Conservation (phyloP, 37 sponge, comb jelly and placozoan genomes). For the Geodia barretti region DNA sequence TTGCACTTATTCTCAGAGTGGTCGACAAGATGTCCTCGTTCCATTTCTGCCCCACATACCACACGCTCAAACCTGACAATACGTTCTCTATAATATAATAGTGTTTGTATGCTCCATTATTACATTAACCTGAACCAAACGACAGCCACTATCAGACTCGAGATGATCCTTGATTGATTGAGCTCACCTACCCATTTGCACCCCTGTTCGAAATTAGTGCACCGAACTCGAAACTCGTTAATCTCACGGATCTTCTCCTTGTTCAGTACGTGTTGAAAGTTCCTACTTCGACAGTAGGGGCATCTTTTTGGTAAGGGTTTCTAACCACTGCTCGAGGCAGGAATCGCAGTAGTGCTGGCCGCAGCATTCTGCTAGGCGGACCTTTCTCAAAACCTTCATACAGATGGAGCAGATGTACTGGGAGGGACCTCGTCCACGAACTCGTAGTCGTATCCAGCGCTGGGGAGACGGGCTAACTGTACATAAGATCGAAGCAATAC, state of each 20-base stretch:
- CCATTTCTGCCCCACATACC: neutral
- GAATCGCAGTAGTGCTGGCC: constrained; percentile 24
- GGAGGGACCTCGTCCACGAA: neutral
- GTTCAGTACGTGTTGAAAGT: neutral
- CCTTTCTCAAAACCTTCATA: neutral
- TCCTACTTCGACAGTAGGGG: constrained; percentile 2
- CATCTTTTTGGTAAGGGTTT: neutral
- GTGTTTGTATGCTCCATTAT: no score
- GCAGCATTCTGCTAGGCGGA: constrained; percentile 2
- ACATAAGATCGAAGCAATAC: no score
- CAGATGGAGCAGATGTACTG: constrained; percentile 19
- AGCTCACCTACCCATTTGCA: constrained; percentile 18
- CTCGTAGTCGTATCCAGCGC: constrained; percentile 22
- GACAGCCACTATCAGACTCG: constrained; percentile 8
- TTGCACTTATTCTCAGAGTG: neutral
- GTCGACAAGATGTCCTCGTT: neutral
- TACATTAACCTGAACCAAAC: neutral
- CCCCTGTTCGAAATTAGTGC: constrained; percentile 3
- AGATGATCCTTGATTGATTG: neutral
- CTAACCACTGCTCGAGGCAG: neutral
- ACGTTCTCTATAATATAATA: no score
- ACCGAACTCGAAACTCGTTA: constrained; percentile 7
- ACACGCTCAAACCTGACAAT: neutral
- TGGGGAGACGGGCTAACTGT: no score
- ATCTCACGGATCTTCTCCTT: constrained; percentile 8